Percentiles rank a stretch among this genome's conserved stretches.
These are phyloP conservation scores for Chionis minor DNA, from an alignment of 2,113 vertebrate species.

Conservation along the genomic window DNA sequence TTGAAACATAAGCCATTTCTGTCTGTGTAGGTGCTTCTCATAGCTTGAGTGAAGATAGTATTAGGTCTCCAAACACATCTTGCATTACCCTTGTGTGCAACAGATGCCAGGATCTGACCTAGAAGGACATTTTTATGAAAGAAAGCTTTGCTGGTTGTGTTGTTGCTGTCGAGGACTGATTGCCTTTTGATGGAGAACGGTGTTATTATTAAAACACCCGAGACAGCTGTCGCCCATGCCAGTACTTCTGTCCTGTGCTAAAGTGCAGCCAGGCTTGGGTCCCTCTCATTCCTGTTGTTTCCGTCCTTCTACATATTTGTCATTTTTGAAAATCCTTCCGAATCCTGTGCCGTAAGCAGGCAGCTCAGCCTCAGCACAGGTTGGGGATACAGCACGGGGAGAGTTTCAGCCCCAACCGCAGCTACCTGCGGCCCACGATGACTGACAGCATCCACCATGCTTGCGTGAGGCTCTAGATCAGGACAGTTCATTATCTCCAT, in stretches of 20 bases:
- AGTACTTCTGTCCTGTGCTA: background rate
- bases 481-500: background rate
- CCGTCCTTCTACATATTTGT: background rate
- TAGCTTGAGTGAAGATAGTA: background rate
- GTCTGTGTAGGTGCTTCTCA: accelerated
- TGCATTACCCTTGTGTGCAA: background rate
- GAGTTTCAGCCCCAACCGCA: background rate
- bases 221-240: accelerated
- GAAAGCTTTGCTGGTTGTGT: background rate
- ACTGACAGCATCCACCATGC: background rate
- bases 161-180: background rate
- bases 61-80: background rate
- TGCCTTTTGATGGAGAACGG: background rate
- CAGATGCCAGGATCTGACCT: background rate
- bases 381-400: background rate
- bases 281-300: background rate
- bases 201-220: background rate
- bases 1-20: background rate
- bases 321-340: background rate
- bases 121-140: background rate
- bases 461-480: accelerated
- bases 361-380: background rate
- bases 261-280: background rate
- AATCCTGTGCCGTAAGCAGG: accelerated
- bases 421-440: background rate